Conservation (phyloP, 2,888 invertebrate species). For the Aelia acuminata region DNA sequence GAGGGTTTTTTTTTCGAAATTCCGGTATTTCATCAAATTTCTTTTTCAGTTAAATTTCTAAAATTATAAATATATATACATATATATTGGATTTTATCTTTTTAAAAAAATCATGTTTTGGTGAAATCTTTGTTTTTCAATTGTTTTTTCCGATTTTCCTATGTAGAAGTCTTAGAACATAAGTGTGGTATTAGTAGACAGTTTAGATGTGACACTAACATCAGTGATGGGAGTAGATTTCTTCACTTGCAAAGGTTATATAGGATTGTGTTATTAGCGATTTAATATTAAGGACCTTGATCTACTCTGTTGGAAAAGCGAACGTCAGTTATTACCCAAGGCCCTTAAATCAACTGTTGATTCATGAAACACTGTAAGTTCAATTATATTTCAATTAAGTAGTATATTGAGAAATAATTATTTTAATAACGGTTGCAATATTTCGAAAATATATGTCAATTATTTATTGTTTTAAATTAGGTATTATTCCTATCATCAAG, state of each 20-base stretch:
- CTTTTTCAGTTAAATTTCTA: background rate
- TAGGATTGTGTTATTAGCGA: background rate
- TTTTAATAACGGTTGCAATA: background rate
- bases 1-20: background rate
- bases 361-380: background rate
- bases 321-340: slow-evolving; percentile 1
- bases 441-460: too few relatives aligned
- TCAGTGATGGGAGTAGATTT: background rate
- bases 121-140: too few relatives aligned
- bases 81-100: too few relatives aligned
- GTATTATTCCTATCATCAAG: too few relatives aligned
- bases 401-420: background rate
- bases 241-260: background rate
- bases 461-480: too few relatives aligned
- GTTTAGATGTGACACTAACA: background rate
- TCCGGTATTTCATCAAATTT: background rate
- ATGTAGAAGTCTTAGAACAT: too few relatives aligned
- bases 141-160: too few relatives aligned
- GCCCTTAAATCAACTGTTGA: background rate
- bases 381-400: background rate
- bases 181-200: background rate
- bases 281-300: background rate
- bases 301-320: slow-evolving; percentile 1
- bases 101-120: too few relatives aligned
- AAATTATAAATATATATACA: too few relatives aligned